A percentile compares a stretch with the other conserved stretches of the same genome.
These are phyloP conservation scores for Drosophila fuyamai DNA, from an alignment of 1,140 invertebrate genomes.

Conservation along the genomic window DNA sequence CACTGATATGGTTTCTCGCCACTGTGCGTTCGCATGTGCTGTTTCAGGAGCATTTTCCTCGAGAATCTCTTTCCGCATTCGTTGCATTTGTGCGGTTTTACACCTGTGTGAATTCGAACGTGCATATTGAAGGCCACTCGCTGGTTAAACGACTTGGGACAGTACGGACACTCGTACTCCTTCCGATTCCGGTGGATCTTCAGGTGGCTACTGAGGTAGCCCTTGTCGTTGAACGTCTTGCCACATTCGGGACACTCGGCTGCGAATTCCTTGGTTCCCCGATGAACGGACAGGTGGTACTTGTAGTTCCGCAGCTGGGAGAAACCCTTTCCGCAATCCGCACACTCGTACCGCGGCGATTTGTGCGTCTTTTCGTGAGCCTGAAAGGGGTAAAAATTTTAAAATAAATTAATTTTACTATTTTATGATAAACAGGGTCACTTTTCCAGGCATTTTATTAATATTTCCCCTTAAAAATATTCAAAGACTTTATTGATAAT, in stretches of 20 bases:
- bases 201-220: slow-evolving; percentile 91
- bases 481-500: too few relatives aligned
- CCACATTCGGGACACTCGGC: slow-evolving; percentile 91
- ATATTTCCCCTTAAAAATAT: too few relatives aligned
- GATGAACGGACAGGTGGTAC: slow-evolving; percentile 90
- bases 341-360: slow-evolving; percentile 90
- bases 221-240: slow-evolving; percentile 91
- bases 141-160: slow-evolving; percentile 92
- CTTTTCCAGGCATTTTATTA: too few relatives aligned
- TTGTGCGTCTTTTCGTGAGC: slow-evolving; percentile 84
- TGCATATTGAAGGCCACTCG: slow-evolving; percentile 94
- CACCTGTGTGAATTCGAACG: slow-evolving; percentile 91
- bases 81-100: slow-evolving; percentile 94
- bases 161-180: slow-evolving; percentile 90
- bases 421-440: too few relatives aligned
- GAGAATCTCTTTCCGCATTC: slow-evolving; percentile 95
- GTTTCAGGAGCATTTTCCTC: slow-evolving; percentile 91
- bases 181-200: slow-evolving; percentile 92
- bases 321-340: slow-evolving; percentile 91
- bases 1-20: slow-evolving; percentile 84
- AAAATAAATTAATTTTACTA: too few relatives aligned
- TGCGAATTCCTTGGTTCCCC: slow-evolving; percentile 90
- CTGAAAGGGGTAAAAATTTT: slow-evolving; percentile 18
- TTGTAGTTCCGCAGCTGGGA: slow-evolving; percentile 91
- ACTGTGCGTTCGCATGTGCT: slow-evolving; percentile 91